Conservation (phyloP, 2,797 vertebrate species). For the Diplodus puntazzo region DNA sequence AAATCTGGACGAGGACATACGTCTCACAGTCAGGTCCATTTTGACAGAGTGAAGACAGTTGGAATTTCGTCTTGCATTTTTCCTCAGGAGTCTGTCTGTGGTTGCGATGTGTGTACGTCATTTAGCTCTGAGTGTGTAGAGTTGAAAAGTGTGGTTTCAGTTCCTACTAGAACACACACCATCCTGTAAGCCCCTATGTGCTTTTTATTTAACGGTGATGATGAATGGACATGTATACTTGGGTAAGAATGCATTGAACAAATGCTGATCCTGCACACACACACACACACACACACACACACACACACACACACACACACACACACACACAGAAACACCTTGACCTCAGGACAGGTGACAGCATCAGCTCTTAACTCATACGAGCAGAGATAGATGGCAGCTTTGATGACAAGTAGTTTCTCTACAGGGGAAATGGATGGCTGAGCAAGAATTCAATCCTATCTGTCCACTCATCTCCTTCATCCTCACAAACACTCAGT, state of each 20-base stretch:
- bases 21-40: slow-evolving; percentile 36
- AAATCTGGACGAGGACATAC: slow-evolving; percentile 7
- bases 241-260: slow-evolving; percentile 6
- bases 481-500: background rate
- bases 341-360: slow-evolving; percentile 30
- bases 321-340: slow-evolving; percentile 8
- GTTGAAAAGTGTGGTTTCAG: slow-evolving; percentile 14
- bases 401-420: slow-evolving; percentile 48
- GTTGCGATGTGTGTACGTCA: background rate
- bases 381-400: slow-evolving; percentile 16
- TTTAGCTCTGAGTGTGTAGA: slow-evolving; percentile 17
- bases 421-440: background rate
- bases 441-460: background rate
- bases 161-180: slow-evolving; percentile 19
- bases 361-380: slow-evolving; percentile 11
- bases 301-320: background rate
- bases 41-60: slow-evolving; percentile 43
- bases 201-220: slow-evolving; percentile 21
- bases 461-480: background rate
- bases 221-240: slow-evolving; percentile 16
- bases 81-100: slow-evolving; percentile 24
- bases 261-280: slow-evolving; percentile 9
- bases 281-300: background rate
- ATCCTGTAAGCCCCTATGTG: slow-evolving; percentile 1
- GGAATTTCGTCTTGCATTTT: slow-evolving; percentile 46